A percentile compares a stretch with the other conserved stretches of the same genome.
Evolutionary conservation across 2,888 invertebrate species (phyloP).

Genomic region (Brachypalpus laphriformis): DNA sequence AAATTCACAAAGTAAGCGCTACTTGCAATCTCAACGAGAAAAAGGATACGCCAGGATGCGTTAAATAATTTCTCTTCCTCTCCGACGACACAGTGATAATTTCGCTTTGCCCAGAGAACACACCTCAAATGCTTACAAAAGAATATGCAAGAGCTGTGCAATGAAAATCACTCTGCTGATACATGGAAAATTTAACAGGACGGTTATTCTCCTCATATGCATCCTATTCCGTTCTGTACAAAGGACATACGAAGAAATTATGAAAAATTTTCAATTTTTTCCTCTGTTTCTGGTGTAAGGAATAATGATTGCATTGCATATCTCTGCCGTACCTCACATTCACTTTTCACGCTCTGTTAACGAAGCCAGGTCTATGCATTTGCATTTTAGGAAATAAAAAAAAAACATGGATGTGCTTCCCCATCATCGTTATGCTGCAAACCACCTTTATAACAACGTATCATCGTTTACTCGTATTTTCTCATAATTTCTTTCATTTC

Average conservation of each 20-base stretch:
- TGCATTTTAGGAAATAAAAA: slow-evolving; percentile 45
- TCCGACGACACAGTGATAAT: neutral
- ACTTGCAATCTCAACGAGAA: slow-evolving; percentile 46
- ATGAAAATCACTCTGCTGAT: slow-evolving; percentile 57
- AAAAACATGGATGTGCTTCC: slow-evolving; percentile 18
- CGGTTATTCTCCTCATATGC: slow-evolving; percentile 36
- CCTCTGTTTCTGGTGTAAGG: slow-evolving; percentile 8
- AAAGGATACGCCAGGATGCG: slow-evolving; percentile 32
- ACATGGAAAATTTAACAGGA: slow-evolving; percentile 55
- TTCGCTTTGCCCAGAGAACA: slow-evolving; percentile 12
- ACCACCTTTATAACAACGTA: slow-evolving; percentile 48
- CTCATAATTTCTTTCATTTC: slow-evolving; percentile 57
- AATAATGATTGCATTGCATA: slow-evolving; percentile 67
- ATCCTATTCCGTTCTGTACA: slow-evolving; percentile 28
- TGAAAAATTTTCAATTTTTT: slow-evolving; percentile 18
- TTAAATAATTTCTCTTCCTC: slow-evolving; percentile 34
- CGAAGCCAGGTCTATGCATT: slow-evolving; percentile 51
- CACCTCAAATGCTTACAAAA: slow-evolving; percentile 61
- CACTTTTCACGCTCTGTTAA: slow-evolving; percentile 58
- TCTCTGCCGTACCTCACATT: slow-evolving; percentile 43
- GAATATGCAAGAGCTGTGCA: slow-evolving; percentile 36
- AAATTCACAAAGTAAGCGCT: slow-evolving; percentile 62
- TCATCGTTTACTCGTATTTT: slow-evolving; percentile 60
- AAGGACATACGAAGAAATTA: slow-evolving; percentile 47
- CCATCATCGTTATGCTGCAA: slow-evolving; percentile 17